Conservation (phyloP, 92 coral and sea anemone species). For the Parazoanthus darwini region DNA sequence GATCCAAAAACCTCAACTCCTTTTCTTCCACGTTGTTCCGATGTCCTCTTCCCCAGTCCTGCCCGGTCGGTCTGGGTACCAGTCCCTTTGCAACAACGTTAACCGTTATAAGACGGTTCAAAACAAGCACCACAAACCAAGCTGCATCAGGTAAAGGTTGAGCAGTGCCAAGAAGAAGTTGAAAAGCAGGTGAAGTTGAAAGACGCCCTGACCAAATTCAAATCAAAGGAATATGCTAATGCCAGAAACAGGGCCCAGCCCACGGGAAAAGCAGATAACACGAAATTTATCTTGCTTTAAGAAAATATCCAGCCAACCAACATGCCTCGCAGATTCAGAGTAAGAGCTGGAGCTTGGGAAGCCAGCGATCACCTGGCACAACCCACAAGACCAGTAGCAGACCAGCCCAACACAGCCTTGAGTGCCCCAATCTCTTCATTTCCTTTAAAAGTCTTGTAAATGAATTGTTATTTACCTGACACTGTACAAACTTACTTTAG, state of each 20-base stretch:
- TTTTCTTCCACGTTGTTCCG: too few relatives aligned
- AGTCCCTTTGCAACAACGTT: too few relatives aligned
- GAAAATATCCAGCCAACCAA: conserved; percentile 7
- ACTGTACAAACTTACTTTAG: too few relatives aligned
- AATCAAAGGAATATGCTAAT: conserved; percentile 28
- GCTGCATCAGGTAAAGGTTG: conserved; percentile 20
- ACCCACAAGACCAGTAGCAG: conserved; percentile 17
- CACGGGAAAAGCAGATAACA: conserved; percentile 31
- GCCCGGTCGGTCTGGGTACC: too few relatives aligned
- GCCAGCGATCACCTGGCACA: neutral
- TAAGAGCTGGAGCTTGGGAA: neutral
- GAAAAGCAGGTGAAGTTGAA: conserved; percentile 13
- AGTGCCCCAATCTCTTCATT: too few relatives aligned
- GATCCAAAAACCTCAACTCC: too few relatives aligned
- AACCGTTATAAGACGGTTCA: too few relatives aligned
- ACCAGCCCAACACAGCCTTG: neutral
- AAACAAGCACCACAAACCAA: neutral
- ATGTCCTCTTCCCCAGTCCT: too few relatives aligned
- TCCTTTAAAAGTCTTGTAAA: too few relatives aligned
- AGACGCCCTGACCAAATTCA: conserved; percentile 25
- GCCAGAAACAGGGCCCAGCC: conserved; percentile 13
- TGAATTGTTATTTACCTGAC: too few relatives aligned
- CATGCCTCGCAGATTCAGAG: neutral
- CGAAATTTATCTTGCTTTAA: conserved; percentile 41
- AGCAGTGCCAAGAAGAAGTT: neutral